Percentiles rank a stretch among this genome's conserved stretches.
phyloP scores from a whole-genome alignment of 2,888 invertebrate species.

The Helicoverpa assulta region DNA sequence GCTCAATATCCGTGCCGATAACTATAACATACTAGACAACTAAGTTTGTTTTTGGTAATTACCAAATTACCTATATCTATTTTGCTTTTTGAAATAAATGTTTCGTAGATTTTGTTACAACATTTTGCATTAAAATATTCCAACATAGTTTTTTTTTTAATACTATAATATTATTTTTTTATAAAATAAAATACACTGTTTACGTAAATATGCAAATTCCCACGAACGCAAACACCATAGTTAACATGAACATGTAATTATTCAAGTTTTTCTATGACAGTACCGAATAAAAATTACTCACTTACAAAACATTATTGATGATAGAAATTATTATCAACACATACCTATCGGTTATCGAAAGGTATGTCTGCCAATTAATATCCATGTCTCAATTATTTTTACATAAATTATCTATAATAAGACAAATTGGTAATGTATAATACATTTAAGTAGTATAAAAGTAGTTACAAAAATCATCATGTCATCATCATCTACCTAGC shows the following conservation, averaged over 20 bases:
- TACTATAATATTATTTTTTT: not conserved
- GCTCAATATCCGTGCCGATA: too few species aligned
- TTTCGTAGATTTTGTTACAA: too few species aligned
- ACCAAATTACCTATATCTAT: too few species aligned
- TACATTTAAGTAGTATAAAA: conserved; percentile 7
- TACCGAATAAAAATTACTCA: conserved; percentile 6
- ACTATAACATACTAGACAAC: too few species aligned
- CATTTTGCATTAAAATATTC: too few species aligned
- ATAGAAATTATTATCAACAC: conserved; percentile 47
- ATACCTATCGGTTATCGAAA: conserved; percentile 19
- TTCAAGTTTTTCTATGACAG: conserved; percentile 23
- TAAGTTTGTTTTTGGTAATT: too few species aligned
- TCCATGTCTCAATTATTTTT: conserved; percentile 57
- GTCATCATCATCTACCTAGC: too few species aligned
- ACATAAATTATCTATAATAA: conserved; percentile 67
- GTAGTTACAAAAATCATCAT: too few species aligned
- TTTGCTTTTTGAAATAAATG: too few species aligned
- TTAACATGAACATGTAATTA: conserved; percentile 26
- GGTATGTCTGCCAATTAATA: not conserved
- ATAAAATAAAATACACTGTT: not conserved
- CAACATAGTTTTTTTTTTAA: too few species aligned
- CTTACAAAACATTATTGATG: conserved; percentile 42
- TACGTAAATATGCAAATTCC: conserved; percentile 14
- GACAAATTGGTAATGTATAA: conserved; percentile 36
- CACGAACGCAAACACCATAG: not conserved